A percentile compares a stretch with the other conserved stretches of the same genome.
These are phyloP conservation scores for Pecten maximus DNA, from an alignment of 2,888 invertebrate genomes.

Conservation along the genomic window DNA sequence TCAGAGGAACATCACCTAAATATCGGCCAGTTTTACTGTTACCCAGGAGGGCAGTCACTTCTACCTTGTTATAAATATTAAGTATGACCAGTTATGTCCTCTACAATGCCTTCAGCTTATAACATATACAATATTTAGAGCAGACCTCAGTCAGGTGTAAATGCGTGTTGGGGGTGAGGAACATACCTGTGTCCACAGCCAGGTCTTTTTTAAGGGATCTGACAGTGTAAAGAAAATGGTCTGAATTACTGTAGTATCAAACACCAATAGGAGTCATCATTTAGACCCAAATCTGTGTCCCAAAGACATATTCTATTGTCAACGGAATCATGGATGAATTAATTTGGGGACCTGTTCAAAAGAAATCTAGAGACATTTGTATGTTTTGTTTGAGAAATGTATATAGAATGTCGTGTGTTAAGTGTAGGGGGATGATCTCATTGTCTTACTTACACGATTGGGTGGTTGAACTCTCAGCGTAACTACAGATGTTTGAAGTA, in stretches of 20 bases:
- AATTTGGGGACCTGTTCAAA: neutral
- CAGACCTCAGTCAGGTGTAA: neutral
- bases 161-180: neutral
- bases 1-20: no score
- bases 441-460: neutral
- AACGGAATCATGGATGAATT: constrained; percentile 14
- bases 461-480: neutral
- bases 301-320: neutral
- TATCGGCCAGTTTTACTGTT: no score
- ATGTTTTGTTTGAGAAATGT: neutral
- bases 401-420: neutral
- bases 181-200: neutral
- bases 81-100: neutral
- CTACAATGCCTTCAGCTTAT: neutral
- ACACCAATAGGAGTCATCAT: neutral
- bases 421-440: neutral
- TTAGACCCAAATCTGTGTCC: neutral
- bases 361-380: neutral
- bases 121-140: neutral
- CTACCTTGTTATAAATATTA: no score
- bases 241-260: neutral
- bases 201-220: neutral
- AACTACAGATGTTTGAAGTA: constrained; percentile 14
- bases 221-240: neutral
- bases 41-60: no score